Base-by-base conservation (phyloP, 2,113 vertebrate species). In the Abramis brama region DNA sequence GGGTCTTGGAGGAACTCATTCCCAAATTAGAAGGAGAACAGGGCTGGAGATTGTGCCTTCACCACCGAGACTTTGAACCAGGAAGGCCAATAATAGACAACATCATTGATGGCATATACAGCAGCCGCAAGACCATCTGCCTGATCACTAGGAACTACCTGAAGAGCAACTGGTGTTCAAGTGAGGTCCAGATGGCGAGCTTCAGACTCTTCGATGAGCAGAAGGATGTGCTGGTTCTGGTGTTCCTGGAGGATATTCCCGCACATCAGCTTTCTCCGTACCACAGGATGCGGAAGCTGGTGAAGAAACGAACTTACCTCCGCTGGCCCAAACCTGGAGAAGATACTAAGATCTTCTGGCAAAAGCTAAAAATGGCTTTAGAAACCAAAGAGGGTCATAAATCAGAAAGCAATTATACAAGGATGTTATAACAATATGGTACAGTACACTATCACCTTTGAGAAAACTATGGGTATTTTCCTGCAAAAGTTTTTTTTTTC, bases 21-120 rank as follows among this genome's bases (percentile, higher is more conserved):
- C 94, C 94, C 4, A 91, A 91, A 79, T 90, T 96, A 87, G 95
- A 96, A 84, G 88, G 86, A 9, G 89, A 93, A 19, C 94, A 95
- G 50, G 92, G 93, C 27, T 95, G 94, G 95, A 95, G 39, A 30
- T 70, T 96, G 82, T 96, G 95, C 89, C 92, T 96, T 85, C 95
- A 96, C 89, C 94, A 96, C 74, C 88, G 94, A 60, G 95, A 96
- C 90, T 96, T 96, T 62, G 90, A 94, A 87, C 95, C 95, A 88
- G 94, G 95, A 6, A 94, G 81, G 64, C 68, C 92, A 19, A 95
- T 96, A 84, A 86, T 95, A 8, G 94, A 96, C 8, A 96, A 95
- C 83, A 95, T 96, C 4, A 91, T 94, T 21, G 94, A 95, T 1
- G 92, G 93, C 83, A 95, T 95, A 57, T 95, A 95, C 45, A 91